Evolutionary conservation across 2,113 vertebrate genomes (phyloP).

Genomic region (Passer montanus): DNA sequence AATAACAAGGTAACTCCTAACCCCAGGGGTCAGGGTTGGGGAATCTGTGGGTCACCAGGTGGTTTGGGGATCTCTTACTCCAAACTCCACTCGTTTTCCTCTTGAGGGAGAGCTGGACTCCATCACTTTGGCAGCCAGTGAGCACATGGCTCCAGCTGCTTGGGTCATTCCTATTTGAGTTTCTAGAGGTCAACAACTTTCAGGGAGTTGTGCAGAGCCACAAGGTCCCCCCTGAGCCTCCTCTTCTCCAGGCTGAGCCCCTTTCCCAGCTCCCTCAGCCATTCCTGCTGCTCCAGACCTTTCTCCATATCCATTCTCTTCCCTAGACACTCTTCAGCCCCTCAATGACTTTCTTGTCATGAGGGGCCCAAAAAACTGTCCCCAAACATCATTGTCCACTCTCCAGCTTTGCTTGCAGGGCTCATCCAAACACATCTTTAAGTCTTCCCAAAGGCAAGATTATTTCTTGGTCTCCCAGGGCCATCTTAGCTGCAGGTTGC

Average conservation of each 20-base stretch:
- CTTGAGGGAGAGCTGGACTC: not conserved
- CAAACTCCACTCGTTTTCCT: not conserved
- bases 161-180: not conserved
- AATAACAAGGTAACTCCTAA: not conserved
- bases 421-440: not conserved
- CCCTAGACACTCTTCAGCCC: not conserved
- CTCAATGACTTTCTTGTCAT: rapidly evolving
- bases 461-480: not conserved
- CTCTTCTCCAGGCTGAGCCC: not conserved
- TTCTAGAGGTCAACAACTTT: not conserved
- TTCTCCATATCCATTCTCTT: not conserved
- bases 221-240: not conserved
- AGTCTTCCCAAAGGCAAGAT: not conserved
- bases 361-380: not conserved
- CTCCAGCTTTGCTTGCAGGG: not conserved
- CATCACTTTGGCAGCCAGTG: not conserved
- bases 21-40: too few relatives aligned
- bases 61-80: not conserved
- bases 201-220: not conserved
- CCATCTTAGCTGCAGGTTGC: not conserved
- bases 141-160: not conserved
- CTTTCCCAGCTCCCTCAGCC: not conserved
- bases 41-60: not conserved
- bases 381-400: not conserved
- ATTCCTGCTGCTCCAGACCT: not conserved